Evolutionary conservation across 2,888 invertebrate species (phyloP).

Genomic region (Dryococelus australis): DNA sequence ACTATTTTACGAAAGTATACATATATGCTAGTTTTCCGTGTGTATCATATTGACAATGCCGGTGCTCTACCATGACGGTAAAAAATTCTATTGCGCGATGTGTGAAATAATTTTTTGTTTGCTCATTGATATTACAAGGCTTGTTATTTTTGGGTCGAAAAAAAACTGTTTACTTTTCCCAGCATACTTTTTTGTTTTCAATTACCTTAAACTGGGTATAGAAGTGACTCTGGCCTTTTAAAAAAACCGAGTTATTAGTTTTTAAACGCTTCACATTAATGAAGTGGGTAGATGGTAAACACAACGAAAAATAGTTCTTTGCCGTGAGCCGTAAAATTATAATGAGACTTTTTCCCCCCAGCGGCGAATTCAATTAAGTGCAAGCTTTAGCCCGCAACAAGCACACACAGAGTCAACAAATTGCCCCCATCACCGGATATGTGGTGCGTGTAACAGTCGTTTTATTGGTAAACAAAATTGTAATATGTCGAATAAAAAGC

Average conservation of each 20-base stretch:
- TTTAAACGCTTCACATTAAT: slow-evolving; percentile 16
- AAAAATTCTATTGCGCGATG: not conserved
- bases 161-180: not conserved
- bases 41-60: too few species aligned
- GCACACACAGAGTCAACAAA: not conserved
- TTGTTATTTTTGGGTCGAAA: not conserved
- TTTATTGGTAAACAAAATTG: slow-evolving; percentile 20
- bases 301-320: slow-evolving; percentile 3
- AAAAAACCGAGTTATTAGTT: not conserved
- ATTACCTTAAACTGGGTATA: not conserved
- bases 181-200: not conserved
- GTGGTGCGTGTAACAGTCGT: not conserved
- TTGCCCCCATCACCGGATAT: not conserved
- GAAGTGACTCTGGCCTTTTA: not conserved
- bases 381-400: not conserved
- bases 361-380: not conserved
- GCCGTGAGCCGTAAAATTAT: not conserved
- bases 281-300: not conserved
- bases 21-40: too few species aligned
- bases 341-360: not conserved
- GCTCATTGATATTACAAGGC: not conserved
- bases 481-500: slow-evolving; percentile 1
- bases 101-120: not conserved
- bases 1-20: too few species aligned
- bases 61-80: too few species aligned